These are phyloP conservation scores for Paratilapia polleni DNA, from an alignment of 2,113 vertebrate species.

Conservation along the genomic window DNA sequence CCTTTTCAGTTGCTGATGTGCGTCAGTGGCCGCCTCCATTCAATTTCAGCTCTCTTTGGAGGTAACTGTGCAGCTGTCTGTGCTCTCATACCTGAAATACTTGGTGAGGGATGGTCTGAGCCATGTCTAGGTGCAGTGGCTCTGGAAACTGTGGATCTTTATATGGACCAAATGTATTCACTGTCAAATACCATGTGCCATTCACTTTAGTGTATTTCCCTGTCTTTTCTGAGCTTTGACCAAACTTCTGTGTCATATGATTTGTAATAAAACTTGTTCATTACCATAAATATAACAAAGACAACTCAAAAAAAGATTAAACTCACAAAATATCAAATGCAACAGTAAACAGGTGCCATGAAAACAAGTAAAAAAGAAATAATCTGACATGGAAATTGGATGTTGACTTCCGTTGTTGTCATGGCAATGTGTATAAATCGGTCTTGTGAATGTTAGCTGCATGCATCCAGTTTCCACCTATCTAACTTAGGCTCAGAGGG, in stretches of 20 bases:
- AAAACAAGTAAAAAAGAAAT: background rate
- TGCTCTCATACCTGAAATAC: background rate
- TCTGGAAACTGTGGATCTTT: slow-evolving; percentile 3
- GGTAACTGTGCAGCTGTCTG: slow-evolving; percentile 4
- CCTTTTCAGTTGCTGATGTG: slow-evolving; percentile 12
- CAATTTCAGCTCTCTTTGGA: slow-evolving; percentile 2
- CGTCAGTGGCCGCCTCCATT: background rate
- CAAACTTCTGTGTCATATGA: background rate
- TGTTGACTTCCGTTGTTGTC: background rate
- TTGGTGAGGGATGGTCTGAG: background rate
- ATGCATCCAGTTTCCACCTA: background rate
- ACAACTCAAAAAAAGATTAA: background rate
- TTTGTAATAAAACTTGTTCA: background rate
- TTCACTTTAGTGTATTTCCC: background rate
- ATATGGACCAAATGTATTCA: slow-evolving; percentile 1
- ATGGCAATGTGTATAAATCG: background rate
- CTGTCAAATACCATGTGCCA: background rate
- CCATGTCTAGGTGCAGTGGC: background rate
- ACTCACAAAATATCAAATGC: background rate
- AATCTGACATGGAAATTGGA: background rate
- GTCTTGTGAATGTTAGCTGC: background rate
- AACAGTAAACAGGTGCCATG: background rate
- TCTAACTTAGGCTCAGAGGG: background rate
- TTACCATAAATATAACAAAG: background rate
- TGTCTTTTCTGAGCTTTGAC: background rate